A percentile compares a stretch with the other conserved stretches of the same genome.
Conservation (phyloP, 2,113 vertebrate genomes). For the Engraulis encrasicolus region DNA sequence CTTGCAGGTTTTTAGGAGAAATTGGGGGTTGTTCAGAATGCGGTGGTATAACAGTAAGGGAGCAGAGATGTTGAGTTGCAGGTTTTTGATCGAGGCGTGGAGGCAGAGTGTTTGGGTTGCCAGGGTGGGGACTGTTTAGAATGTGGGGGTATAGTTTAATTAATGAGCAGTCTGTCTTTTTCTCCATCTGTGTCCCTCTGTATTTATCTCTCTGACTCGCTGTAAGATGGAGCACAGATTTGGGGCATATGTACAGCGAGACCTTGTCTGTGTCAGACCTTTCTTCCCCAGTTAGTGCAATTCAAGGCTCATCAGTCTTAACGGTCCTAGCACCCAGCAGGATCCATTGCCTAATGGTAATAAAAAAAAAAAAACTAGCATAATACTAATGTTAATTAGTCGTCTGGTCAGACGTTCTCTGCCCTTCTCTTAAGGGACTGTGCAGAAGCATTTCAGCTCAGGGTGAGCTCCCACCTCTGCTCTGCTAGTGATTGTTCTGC, state of each 20-base stretch:
- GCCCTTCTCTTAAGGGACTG: background rate
- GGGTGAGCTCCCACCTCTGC: background rate
- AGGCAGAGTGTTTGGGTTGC: no score
- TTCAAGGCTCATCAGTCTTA: background rate
- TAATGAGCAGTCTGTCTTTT: no score
- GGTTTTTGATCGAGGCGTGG: no score
- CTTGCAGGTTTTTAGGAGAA: no score
- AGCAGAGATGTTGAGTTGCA: no score
- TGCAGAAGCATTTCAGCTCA: background rate
- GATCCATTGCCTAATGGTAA: background rate
- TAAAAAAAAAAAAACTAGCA: background rate
- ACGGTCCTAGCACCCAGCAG: background rate
- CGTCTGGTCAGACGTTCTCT: background rate
- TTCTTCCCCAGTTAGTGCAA: background rate
- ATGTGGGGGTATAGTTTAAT: no score
- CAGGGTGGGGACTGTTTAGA: no score
- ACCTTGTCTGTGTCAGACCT: background rate
- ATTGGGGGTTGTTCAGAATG: no score
- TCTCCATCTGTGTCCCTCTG: background rate
- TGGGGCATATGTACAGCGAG: background rate
- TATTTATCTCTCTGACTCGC: background rate
- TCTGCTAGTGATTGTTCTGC: background rate
- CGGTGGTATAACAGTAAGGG: no score
- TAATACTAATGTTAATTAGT: background rate
- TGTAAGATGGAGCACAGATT: background rate